phyloP scores from a whole-genome alignment of 2,888 invertebrate genomes.

The Celastrina argiolus region DNA sequence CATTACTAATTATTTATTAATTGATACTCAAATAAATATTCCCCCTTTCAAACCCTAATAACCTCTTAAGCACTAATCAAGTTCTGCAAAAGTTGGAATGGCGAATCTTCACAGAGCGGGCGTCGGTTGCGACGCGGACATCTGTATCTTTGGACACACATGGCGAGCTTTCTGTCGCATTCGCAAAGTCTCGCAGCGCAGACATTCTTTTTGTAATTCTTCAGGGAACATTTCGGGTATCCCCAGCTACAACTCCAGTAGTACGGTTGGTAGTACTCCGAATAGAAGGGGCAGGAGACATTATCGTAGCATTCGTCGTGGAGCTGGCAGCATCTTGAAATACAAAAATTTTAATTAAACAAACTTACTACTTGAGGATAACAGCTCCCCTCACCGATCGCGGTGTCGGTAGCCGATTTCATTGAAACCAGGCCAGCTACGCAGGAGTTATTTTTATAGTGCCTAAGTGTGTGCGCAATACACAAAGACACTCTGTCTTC shows the following conservation, averaged over 20 bases:
- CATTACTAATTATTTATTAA: no score
- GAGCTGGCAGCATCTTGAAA: conserved; percentile 86
- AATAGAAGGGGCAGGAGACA: conserved; percentile 86
- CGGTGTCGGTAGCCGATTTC: no score
- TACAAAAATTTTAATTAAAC: neutral
- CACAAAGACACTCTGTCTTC: no score
- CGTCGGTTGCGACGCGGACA: conserved; percentile 84
- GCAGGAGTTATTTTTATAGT: no score
- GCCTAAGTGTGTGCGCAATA: no score
- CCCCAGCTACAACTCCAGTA: conserved; percentile 91
- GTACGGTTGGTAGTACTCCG: conserved; percentile 92
- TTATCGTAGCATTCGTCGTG: conserved; percentile 92
- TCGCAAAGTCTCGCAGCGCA: conserved; percentile 90
- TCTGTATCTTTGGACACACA: conserved; percentile 85
- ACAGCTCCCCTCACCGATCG: no score
- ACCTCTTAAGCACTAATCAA: no score
- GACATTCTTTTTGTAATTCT: conserved; percentile 59
- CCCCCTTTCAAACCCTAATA: no score
- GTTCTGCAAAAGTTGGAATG: conserved; percentile 86
- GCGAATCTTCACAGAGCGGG: conserved; percentile 85
- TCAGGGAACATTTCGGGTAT: conserved; percentile 85
- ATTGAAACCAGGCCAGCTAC: no score
- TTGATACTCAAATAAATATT: no score
- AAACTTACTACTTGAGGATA: conserved; percentile 23
- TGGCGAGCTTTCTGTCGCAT: conserved; percentile 87